phyloP scores from a whole-genome alignment of 23 tunicate species.

The Ciona savignyi region DNA sequence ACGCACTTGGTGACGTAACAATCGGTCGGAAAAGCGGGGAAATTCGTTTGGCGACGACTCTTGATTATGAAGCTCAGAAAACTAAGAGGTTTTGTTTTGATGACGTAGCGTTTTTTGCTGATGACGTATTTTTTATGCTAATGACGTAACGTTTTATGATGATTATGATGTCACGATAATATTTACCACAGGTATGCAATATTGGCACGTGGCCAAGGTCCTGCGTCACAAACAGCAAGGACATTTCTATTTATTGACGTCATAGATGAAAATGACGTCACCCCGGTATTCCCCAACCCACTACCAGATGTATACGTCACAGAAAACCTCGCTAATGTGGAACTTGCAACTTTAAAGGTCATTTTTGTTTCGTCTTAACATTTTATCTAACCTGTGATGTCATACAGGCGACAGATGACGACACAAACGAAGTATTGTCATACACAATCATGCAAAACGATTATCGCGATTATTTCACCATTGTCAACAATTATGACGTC shows the following conservation, averaged over 20 bases:
- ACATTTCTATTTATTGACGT: slow-evolving; percentile 28
- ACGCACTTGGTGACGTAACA: slow-evolving; percentile 16
- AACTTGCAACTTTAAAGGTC: slow-evolving; percentile 6
- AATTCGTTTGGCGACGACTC: slow-evolving; percentile 9
- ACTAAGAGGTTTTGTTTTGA: neutral
- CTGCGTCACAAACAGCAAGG: slow-evolving; percentile 1
- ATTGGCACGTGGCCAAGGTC: slow-evolving; percentile 18
- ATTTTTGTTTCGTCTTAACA: no score
- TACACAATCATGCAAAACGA: slow-evolving; percentile 19
- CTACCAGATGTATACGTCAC: neutral
- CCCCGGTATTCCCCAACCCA: slow-evolving; percentile 28
- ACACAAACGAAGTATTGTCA: slow-evolving; percentile 32
- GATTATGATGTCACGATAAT: neutral
- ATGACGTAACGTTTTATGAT: neutral
- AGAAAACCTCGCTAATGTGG: slow-evolving; percentile 7
- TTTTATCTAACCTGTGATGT: no score
- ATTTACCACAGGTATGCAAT: slow-evolving; percentile 14
- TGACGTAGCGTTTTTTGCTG: neutral
- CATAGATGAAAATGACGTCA: slow-evolving; percentile 55
- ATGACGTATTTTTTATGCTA: neutral
- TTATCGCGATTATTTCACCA: slow-evolving; percentile 23
- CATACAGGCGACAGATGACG: slow-evolving; percentile 65
- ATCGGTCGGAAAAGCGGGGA: slow-evolving; percentile 31
- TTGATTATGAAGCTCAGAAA: slow-evolving; percentile 39
- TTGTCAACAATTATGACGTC: slow-evolving; percentile 3